Evolutionary conservation across 2,113 vertebrate species (phyloP), one percentile per base, ranked within the genome.

Genomic region (Tinamus guttatus): DNA sequence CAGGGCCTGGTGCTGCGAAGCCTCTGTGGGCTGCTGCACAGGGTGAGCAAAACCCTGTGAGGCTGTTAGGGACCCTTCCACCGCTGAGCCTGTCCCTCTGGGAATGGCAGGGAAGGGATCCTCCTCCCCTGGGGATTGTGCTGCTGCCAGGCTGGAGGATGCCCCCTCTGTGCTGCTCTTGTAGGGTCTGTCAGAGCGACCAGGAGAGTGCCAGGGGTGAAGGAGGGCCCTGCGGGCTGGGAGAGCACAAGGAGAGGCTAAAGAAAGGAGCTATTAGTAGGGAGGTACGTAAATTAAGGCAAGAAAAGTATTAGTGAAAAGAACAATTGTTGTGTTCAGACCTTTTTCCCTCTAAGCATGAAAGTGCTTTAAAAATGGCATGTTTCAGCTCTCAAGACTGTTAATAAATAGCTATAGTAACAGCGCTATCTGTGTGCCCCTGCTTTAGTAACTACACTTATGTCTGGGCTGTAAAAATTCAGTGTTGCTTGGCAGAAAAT

Each of bases 331-430:
- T 64, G 22, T 34, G 14, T 12, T 67, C 62, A 86, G 56, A 79
- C 5, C 7, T 38, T 67, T 70, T 24, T 25, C 24, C 38, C 15
- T 19, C 6, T 1, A 27, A 38, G 47, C 60, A 68, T 75, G 85
- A 38, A 78, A 54, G 22, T 47, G 14, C 45, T 85, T 91, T 71
- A 64, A 90, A 95, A 93, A 81, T 51, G 5, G 14, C 64, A 75
- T 81, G 41, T 90, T 96, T 85, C 56, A 83, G 4, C 56, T 78
- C 51, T 75, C 30, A 84, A 67, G 21, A 52, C 27, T 67, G 76
- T 91, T 87, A 94, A 85, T 93, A 85, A 93, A 87, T 78, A 83
- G 34, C 60, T 41, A 60, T 11, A 56, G 7, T 84, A 85, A 87
- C 75, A 82, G n/a, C 25, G 38, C 22, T 94, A 32, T 51, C 27